Evolutionary conservation across 1,140 invertebrate species (phyloP).

Genomic region (Drosophila kanapiae): DNA sequence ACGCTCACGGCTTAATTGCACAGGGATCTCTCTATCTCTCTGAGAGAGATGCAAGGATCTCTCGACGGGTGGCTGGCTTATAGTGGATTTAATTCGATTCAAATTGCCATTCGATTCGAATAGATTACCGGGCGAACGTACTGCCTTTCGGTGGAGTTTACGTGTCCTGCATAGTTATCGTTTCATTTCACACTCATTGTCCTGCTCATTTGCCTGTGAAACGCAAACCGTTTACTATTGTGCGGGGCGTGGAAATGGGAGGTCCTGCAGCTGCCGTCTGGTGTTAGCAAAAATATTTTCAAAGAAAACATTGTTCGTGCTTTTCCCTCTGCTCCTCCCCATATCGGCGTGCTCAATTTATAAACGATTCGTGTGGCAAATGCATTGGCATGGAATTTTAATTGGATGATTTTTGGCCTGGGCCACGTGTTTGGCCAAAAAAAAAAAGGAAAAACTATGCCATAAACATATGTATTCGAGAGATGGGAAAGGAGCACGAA

Average conservation of each 20-base stretch:
- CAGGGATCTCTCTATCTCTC: background rate
- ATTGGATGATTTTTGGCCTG: conserved; percentile 77
- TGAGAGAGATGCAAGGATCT: background rate
- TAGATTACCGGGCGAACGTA: conserved; percentile 8
- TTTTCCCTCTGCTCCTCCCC: background rate
- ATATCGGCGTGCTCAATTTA: conserved; percentile 26
- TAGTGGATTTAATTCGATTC: conserved; percentile 37
- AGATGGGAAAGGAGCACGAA: background rate
- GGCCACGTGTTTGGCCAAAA: conserved; percentile 59
- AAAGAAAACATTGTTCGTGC: conserved; percentile 73
- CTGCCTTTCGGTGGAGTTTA: conserved; percentile 18
- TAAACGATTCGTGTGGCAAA: conserved; percentile 74
- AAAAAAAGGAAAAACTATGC: conserved; percentile 38
- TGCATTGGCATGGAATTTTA: conserved; percentile 81
- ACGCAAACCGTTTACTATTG: conserved; percentile 31
- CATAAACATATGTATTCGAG: conserved; percentile 46
- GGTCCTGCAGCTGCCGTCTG: conserved; percentile 21
- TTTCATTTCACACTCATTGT: conserved; percentile 44
- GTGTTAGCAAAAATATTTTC: conserved; percentile 79
- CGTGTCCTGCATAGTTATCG: conserved; percentile 54
- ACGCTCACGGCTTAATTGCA: conserved; percentile 30
- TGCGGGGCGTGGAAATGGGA: background rate
- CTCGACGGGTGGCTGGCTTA: conserved; percentile 2
- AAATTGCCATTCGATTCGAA: conserved; percentile 33
- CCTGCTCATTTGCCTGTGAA: conserved; percentile 52